These are phyloP conservation scores for Urocyon cinereoargenteus DNA, from an alignment of 2,797 vertebrate genomes.

Conservation along the genomic window DNA sequence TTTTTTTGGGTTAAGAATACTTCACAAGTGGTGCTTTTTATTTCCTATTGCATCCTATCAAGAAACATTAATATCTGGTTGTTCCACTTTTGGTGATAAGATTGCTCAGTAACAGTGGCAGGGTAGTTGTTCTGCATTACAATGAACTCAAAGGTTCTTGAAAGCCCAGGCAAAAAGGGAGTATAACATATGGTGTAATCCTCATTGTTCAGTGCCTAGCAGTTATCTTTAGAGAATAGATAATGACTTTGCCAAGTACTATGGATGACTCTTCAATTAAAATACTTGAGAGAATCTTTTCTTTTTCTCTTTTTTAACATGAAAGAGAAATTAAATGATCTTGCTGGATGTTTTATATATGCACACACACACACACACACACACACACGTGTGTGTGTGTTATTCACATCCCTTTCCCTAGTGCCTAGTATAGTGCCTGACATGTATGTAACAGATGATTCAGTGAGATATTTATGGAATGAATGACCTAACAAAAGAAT, in stretches of 20 bases:
- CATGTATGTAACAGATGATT: neutral
- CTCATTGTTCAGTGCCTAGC: neutral
- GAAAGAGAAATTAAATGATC: slow-evolving; percentile 36
- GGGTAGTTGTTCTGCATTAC: slow-evolving; percentile 4
- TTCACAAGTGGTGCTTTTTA: slow-evolving; percentile 22
- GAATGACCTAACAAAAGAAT: slow-evolving; percentile 15
- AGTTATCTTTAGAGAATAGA: neutral
- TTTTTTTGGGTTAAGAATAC: slow-evolving; percentile 17
- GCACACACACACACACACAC: neutral
- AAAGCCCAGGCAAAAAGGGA: slow-evolving; percentile 16
- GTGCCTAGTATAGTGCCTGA: neutral
- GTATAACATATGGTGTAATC: slow-evolving; percentile 11
- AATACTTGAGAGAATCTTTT: slow-evolving; percentile 24
- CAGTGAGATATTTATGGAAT: slow-evolving; percentile 45
- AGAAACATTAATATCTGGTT: slow-evolving; percentile 28
- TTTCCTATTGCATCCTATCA: slow-evolving; percentile 23
- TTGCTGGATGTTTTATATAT: neutral
- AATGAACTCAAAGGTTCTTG: neutral
- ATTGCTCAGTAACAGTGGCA: slow-evolving; percentile 18
- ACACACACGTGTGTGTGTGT: neutral
- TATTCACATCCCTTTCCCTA: neutral
- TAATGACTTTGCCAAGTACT: slow-evolving; percentile 3
- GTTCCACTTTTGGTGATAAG: slow-evolving; percentile 2
- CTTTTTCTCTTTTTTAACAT: neutral
- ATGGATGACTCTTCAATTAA: slow-evolving; percentile 21